Evolutionary conservation across 2,113 vertebrate genomes (phyloP), one percentile per base, ranked within the genome.

Genomic region (Leucopternis melanops): DNA sequence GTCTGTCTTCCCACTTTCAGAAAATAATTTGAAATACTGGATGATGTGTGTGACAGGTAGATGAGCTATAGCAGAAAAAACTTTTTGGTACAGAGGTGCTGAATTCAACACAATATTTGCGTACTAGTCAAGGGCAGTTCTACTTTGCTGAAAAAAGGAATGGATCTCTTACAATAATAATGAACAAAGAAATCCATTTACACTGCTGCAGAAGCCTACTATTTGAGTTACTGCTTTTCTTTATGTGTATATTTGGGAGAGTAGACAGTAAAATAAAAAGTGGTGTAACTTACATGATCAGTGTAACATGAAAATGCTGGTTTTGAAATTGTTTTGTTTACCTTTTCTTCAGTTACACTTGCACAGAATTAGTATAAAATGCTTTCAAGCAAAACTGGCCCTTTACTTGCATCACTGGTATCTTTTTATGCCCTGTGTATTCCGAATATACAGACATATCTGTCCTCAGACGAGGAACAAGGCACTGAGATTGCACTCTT

Each of bases 31-130:
- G 47, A 89, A 90, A 86, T 38, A 66, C n/a, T 0, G 0, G 66
- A 91, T 70, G 38, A 77, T 91, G 83, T 73, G 72, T 95, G 59
- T 92, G 86, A 94, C 83, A 95, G 49, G 88, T 34, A 81, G 71
- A 93, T 87, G 95, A 93, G 55, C 84, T 94, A 73, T 42, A 65
- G 26, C 34, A 92, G 86, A 88, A 49, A 97, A 94, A 69, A 25
- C 8, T 42, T 94, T 90, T 70, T 66, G 50, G 83, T 74, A 59
- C 29, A 94, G 42, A 81, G 42, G 50, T 94, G 69, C 31, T 86
- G 85, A 89, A 85, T 95, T 89, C 73, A 81, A 63, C 52, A 87
- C 81, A 87, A 6, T 95, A 92, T 94, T 95, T 92, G 23, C 57
- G 89, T 94, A 74, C 69, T 91, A 63, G 69, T 81, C 69, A 87